These are phyloP conservation scores for Muntiacus muntjak DNA, from an alignment of 2,113 vertebrate genomes.

Conservation along the genomic window DNA sequence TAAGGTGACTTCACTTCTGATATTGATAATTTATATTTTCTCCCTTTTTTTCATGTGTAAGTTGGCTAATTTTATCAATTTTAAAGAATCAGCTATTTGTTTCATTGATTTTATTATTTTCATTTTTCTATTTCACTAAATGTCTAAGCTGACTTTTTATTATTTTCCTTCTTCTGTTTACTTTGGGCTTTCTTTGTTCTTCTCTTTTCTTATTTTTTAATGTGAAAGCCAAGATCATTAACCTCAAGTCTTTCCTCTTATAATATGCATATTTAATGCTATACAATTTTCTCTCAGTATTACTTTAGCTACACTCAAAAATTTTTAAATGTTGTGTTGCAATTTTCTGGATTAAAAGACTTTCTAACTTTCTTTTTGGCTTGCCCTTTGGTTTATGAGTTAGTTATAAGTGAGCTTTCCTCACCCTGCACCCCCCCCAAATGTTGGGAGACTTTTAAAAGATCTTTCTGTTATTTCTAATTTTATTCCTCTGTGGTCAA, in stretches of 20 bases:
- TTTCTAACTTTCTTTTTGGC: not conserved
- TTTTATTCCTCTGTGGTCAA: not conserved
- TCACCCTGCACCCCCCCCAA: rapidly evolving
- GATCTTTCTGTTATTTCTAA: not conserved
- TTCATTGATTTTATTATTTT: not conserved
- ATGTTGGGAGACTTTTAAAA: not conserved
- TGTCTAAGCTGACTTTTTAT: not conserved
- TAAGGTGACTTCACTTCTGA: not conserved
- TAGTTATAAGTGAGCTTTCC: not conserved
- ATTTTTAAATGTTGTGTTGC: not conserved
- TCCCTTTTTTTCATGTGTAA: not conserved
- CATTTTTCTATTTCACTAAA: not conserved
- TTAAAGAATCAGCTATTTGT: not conserved
- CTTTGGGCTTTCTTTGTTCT: not conserved
- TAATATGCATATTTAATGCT: not conserved
- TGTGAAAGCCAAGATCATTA: not conserved
- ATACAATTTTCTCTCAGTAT: not conserved
- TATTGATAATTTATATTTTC: not conserved
- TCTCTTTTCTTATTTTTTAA: not conserved
- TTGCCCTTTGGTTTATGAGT: not conserved
- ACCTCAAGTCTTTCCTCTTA: not conserved
- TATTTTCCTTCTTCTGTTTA: not conserved
- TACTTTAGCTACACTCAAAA: not conserved
- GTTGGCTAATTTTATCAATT: not conserved
- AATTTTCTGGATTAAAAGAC: not conserved